Evolutionary conservation across 2,113 vertebrate genomes (phyloP).

Genomic region (Struthio camelus): DNA sequence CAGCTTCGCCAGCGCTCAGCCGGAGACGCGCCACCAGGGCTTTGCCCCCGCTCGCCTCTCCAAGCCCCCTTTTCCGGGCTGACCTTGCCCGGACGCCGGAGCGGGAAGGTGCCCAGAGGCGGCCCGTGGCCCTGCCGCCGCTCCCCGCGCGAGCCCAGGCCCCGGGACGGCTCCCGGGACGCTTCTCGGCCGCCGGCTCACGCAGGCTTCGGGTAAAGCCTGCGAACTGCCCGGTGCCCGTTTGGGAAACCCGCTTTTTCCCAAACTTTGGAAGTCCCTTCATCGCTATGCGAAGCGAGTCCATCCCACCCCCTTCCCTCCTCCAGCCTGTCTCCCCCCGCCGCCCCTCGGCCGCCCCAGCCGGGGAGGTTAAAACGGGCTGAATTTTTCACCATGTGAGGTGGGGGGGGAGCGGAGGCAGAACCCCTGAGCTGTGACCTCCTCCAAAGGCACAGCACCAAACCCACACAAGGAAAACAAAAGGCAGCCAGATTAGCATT

Average conservation of each 20-base stretch:
- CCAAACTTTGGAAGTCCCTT: constrained; percentile 27
- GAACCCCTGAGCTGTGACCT: constrained; percentile 61
- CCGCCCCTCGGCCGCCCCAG: neutral
- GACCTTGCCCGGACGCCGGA: too few species aligned
- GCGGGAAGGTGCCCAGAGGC: too few species aligned
- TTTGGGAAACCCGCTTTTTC: constrained; percentile 6
- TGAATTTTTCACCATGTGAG: constrained; percentile 1
- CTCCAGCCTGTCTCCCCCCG: neutral
- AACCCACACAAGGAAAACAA: constrained; percentile 66
- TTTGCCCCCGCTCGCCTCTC: neutral
- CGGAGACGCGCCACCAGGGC: neutral
- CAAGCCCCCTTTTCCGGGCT: neutral
- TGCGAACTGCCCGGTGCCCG: neutral
- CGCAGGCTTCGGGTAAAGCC: neutral
- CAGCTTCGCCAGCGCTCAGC: neutral
- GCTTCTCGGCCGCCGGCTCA: neutral
- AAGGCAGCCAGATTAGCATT: constrained; percentile 70
- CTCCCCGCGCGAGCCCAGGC: too few species aligned
- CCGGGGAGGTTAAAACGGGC: neutral
- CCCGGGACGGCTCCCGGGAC: neutral
- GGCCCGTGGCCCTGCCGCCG: too few species aligned
- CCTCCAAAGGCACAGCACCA: constrained; percentile 47
- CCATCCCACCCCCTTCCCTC: neutral
- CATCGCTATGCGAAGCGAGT: constrained; percentile 56
- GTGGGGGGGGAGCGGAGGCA: neutral